Conservation (phyloP, 2,888 invertebrate species). For the Eupeodes luniger region DNA sequence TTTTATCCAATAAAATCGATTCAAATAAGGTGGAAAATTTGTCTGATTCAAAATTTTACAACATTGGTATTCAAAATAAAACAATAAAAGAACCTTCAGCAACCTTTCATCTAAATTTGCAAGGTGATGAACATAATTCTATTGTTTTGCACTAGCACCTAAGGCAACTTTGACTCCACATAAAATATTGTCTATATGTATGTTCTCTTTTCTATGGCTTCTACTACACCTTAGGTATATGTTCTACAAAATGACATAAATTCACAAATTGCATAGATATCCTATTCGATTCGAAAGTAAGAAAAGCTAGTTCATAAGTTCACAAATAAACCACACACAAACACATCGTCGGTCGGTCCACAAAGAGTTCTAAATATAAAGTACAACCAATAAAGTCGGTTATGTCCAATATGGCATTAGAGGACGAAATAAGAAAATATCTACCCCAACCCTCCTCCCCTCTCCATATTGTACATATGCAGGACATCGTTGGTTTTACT, state of each 20-base stretch:
- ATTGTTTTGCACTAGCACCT: conserved; percentile 60
- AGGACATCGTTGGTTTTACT: too few relatives aligned
- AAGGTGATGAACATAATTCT: conserved; percentile 56
- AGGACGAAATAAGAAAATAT: conserved; percentile 73
- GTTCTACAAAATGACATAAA: not conserved
- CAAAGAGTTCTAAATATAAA: conserved; percentile 54
- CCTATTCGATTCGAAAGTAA: conserved; percentile 1
- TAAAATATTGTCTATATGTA: conserved; percentile 54
- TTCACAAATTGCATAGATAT: conserved; percentile 9
- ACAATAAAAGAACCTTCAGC: not conserved
- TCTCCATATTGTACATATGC: not conserved
- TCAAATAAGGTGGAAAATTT: too few relatives aligned
- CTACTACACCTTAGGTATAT: not conserved
- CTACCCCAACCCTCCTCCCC: conserved; percentile 54
- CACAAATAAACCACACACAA: conserved; percentile 59
- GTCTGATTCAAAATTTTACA: too few relatives aligned
- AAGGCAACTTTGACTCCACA: conserved; percentile 50
- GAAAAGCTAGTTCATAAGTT: conserved; percentile 63
- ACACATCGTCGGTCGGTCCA: conserved; percentile 37
- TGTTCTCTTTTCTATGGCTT: not conserved
- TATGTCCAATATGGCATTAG: conserved; percentile 66
- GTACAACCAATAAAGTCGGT: conserved; percentile 69
- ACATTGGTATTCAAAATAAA: not conserved
- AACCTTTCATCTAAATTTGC: conserved; percentile 26
- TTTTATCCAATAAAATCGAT: too few relatives aligned